Evolutionary conservation across 2,888 invertebrate species (phyloP), one percentile per base, ranked within the genome.

Genomic region (Coenonympha arcania): DNA sequence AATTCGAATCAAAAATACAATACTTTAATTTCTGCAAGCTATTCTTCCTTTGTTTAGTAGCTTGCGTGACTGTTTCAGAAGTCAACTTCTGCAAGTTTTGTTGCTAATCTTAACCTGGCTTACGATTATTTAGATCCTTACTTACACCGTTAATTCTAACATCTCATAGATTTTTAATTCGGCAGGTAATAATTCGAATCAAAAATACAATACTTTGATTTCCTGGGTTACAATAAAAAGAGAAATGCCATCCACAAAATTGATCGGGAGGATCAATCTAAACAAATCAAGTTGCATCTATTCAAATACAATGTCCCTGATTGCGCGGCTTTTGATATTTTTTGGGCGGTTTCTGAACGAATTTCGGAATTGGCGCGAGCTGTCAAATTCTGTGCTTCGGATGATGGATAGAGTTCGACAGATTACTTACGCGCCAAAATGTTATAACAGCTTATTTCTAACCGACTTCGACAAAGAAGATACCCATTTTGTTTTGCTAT

Each of bases 191-290:
- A 41, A 2, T 19, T 18, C n/a, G 8, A 15, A 24, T 44, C 22
- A 24, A 6, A 18, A 24, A 49, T 30, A 33, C 40, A 55, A 54
- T 45, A 57, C 58, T 40, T 55, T 47, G 48, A 56, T 66, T 75
- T 75, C 68, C 71, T 66, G 71, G 66, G 64, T 71, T 64, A 50
- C 42, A 48, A 57, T 56, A 64, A 62, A 65, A 62, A 63, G 50
- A 20, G 11, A 41, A 58, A 61, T 67, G 67, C 64, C 65, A 65
- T 62, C 65, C 64, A 64, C 67, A 70, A 73, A 76, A 82, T 78
- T 70, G 76, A 80, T 81, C 67, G 68, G 62, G 56, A 52, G 57
- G 57, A 79, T 78, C 76, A 70, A 79, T 78, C 79, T 74, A 79
- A 79, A 77, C 76, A 76, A 73, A 75, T 73, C 68, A 62, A 69